Conservation (phyloP, 2,888 invertebrate species). For the Agrypnus murinus region DNA sequence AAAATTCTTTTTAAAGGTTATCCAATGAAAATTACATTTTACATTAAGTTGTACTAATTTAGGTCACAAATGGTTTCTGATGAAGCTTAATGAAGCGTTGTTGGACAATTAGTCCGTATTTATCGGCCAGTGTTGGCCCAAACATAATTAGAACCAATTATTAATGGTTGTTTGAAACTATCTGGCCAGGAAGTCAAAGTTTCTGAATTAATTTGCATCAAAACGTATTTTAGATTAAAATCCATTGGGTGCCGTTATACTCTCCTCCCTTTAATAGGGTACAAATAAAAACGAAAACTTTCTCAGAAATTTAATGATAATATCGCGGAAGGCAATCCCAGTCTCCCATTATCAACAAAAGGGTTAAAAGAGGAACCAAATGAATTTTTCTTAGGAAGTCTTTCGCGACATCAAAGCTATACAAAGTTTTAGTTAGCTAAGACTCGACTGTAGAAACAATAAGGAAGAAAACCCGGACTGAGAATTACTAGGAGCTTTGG, state of each 20-base stretch:
- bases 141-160: constrained; percentile 56
- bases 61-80: constrained; percentile 49
- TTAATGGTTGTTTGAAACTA: constrained; percentile 54
- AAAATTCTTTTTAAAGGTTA: not conserved
- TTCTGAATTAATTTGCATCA: constrained; percentile 49
- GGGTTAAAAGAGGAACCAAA: not conserved
- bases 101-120: constrained; percentile 52
- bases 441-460: constrained; percentile 15
- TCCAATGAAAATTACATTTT: constrained; percentile 31
- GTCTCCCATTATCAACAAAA: not conserved
- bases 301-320: constrained; percentile 6
- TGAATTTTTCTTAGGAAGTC: constrained; percentile 2
- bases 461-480: constrained; percentile 14
- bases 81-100: constrained; percentile 51
- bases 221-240: constrained; percentile 42
- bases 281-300: constrained; percentile 14
- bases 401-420: constrained; percentile 8
- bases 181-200: constrained; percentile 51
- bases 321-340: not conserved
- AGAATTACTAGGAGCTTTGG: constrained; percentile 33
- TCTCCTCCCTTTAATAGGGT: constrained; percentile 1
- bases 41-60: constrained; percentile 45
- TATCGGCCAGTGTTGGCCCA: constrained; percentile 51
- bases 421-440: constrained; percentile 3
- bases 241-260: constrained; percentile 20